Evolutionary conservation across 37 sponge, comb jelly and placozoan genomes (phyloP).

Genomic region (Hexactinellida sp.): DNA sequence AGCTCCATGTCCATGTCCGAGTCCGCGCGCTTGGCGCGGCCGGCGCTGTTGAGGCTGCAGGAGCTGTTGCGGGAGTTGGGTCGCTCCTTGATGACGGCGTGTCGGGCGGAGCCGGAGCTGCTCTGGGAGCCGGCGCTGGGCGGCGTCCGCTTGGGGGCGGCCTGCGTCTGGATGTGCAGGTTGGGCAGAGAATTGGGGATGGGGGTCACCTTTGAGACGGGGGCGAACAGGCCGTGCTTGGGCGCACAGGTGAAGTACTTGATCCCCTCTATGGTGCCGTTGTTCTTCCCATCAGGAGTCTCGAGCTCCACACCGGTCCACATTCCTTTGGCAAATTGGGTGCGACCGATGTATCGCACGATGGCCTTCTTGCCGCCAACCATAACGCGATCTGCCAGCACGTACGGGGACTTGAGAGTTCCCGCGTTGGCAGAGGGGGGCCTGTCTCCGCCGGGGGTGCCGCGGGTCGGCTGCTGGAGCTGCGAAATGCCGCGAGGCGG

Average conservation of each 20-base stretch:
- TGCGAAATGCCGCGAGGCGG: not conserved
- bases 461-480: not conserved
- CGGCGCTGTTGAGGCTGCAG: not conserved
- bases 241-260: conserved; percentile 76
- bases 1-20: not conserved
- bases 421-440: not conserved
- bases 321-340: conserved; percentile 75
- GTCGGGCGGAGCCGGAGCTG: not conserved
- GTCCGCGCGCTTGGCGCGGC: not conserved
- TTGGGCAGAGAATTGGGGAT: not conserved
- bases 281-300: conserved; percentile 69
- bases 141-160: not conserved
- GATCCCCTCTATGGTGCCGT: conserved; percentile 70
- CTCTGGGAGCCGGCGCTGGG: not conserved
- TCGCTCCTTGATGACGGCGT: not conserved
- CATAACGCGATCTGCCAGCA: conserved; percentile 45
- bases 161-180: not conserved
- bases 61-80: not conserved
- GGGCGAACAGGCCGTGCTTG: conserved; percentile 71
- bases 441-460: not conserved
- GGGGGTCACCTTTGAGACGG: conserved; percentile 40
- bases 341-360: conserved; percentile 62
- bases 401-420: not conserved
- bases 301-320: conserved; percentile 87
- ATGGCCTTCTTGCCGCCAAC: conserved; percentile 57